Conservation (phyloP, 2,888 invertebrate species). For the Hololepta plana region DNA sequence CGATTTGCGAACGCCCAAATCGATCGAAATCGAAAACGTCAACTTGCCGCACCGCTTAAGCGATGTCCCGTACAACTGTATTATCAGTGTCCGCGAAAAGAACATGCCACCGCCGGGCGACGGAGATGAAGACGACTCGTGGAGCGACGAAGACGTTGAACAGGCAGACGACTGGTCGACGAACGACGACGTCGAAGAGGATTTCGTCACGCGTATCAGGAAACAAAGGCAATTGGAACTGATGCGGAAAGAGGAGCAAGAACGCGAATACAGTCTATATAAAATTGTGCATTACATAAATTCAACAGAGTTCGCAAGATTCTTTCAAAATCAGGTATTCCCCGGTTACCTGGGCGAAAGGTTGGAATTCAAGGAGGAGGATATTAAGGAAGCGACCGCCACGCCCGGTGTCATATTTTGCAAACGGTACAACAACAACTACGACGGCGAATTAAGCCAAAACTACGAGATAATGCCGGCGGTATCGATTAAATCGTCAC, state of each 20-base stretch:
- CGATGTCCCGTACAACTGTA: too few relatives aligned
- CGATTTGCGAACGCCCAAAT: conserved; percentile 38
- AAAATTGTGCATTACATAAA: conserved; percentile 33
- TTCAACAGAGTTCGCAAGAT: conserved; percentile 47
- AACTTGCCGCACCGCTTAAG: too few relatives aligned
- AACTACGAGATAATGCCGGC: conserved; percentile 53
- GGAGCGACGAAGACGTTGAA: conserved; percentile 11
- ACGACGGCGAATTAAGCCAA: too few relatives aligned
- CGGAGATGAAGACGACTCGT: too few relatives aligned
- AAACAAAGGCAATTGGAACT: conserved; percentile 5
- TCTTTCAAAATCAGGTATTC: conserved; percentile 44
- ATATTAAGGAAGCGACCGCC: conserved; percentile 35
- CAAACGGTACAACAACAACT: too few relatives aligned
- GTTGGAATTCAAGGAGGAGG: conserved; percentile 36
- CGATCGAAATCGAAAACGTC: conserved; percentile 31
- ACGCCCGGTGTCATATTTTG: conserved; percentile 49
- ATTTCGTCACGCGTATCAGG: too few relatives aligned
- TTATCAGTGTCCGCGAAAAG: too few relatives aligned
- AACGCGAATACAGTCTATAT: conserved; percentile 15
- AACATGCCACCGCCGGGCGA: too few relatives aligned
- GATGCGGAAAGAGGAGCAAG: conserved; percentile 10
- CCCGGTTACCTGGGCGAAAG: conserved; percentile 37
- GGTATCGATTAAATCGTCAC: conserved; percentile 54
- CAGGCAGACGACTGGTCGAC: conserved; percentile 5
- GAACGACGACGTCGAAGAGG: conserved; percentile 6